Evolutionary conservation across 1,140 invertebrate genomes (phyloP).

Genomic region (Pogonomyrmex californicus): DNA sequence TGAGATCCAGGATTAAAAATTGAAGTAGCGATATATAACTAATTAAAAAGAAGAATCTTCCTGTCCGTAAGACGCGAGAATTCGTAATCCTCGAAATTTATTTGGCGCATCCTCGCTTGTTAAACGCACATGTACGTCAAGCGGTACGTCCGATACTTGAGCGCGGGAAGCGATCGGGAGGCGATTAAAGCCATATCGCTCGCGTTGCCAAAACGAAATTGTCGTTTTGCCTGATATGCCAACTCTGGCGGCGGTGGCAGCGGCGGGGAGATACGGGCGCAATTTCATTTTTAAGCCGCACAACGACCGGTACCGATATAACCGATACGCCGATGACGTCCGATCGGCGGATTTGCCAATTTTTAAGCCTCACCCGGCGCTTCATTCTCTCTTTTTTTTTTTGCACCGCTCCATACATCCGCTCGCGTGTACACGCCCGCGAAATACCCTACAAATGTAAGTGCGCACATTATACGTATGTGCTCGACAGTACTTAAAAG

Average conservation of each 20-base stretch:
- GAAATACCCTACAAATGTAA: conserved; percentile 75
- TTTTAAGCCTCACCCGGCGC: conserved; percentile 84
- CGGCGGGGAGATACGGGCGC: conserved; percentile 62
- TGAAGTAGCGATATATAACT: neutral
- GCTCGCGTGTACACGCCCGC: conserved; percentile 65
- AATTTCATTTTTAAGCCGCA: conserved; percentile 83
- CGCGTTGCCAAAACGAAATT: conserved; percentile 81
- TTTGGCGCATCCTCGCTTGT: conserved; percentile 44
- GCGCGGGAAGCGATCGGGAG: conserved; percentile 69
- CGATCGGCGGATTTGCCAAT: conserved; percentile 86
- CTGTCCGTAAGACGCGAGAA: conserved; percentile 28
- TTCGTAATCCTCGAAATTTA: conserved; percentile 40
- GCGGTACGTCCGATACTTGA: conserved; percentile 72
- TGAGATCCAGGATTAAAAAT: neutral
- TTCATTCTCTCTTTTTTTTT: conserved; percentile 69
- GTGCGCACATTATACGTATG: conserved; percentile 73
- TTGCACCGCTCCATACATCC: conserved; percentile 62
- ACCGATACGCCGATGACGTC: conserved; percentile 85
- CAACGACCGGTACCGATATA: conserved; percentile 80
- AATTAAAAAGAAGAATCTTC: neutral
- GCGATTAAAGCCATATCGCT: conserved; percentile 76
- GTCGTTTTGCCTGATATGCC: conserved; percentile 77
- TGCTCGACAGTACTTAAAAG: conserved; percentile 78
- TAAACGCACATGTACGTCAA: conserved; percentile 63
- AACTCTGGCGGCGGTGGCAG: conserved; percentile 33